Evolutionary conservation across 2,888 invertebrate genomes (phyloP).

Genomic region (Elaeidobius kamerunicus): DNA sequence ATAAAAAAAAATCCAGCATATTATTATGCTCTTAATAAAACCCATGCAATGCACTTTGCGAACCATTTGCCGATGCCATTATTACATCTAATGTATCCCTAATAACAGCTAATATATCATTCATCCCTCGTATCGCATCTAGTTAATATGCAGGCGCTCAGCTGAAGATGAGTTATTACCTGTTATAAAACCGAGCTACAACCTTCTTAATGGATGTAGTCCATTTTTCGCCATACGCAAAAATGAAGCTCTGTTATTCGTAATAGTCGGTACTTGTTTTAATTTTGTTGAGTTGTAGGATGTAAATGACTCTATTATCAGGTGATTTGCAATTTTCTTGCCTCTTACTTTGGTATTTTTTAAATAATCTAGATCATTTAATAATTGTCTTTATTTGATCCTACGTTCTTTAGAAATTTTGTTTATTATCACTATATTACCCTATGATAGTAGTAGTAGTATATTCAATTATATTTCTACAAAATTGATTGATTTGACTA

Average conservation of each 20-base stretch:
- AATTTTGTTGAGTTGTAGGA: neutral
- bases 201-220: slow-evolving; percentile 12
- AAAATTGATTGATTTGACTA: too few relatives aligned
- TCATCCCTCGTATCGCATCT: slow-evolving; percentile 5
- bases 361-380: neutral
- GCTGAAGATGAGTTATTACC: slow-evolving; percentile 23
- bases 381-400: neutral
- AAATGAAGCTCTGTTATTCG: slow-evolving; percentile 9
- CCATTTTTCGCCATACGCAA: slow-evolving; percentile 8
- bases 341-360: neutral
- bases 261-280: neutral
- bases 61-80: too few relatives aligned
- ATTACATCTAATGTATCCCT: too few relatives aligned
- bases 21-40: too few relatives aligned
- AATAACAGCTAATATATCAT: neutral
- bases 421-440: too few relatives aligned
- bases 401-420: too few relatives aligned
- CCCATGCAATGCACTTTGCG: too few relatives aligned
- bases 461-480: too few relatives aligned
- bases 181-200: slow-evolving; percentile 13
- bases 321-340: neutral
- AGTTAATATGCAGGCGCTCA: slow-evolving; percentile 16
- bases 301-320: slow-evolving; percentile 3
- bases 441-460: too few relatives aligned
- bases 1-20: too few relatives aligned